Evolutionary conservation across 64 coral and sea anemone species (phyloP), one percentile per base, ranked within the genome.

Genomic region (Dendronephthya gigantea): DNA sequence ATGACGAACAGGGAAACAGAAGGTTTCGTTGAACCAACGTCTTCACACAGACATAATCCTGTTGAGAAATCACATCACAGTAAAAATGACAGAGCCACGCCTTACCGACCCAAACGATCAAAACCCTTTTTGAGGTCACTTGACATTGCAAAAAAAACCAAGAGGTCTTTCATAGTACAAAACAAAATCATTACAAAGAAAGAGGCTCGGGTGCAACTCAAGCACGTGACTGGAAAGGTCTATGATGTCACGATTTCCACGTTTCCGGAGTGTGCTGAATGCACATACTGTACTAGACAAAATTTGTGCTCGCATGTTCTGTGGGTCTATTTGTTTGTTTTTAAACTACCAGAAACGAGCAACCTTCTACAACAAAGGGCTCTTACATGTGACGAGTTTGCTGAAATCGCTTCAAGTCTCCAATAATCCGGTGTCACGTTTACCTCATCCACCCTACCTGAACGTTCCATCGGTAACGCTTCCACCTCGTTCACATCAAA

Each of bases 31-130:
- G 89, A 90, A 25, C 36, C 89, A 14, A 82, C 84, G 17, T 90
- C 89, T 22, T 90, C 89, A 22, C 89, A 90, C 49, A 76, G 69
- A 86, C 84, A 86, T 82, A 70, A 90, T 48, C 75, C 84, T 43
- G 33, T 65, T 38, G 66, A 49, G 23, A 49, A 36, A 85, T 34
- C 82, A 9, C 45, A 9, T 9, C 49, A 86, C 35, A 37, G 30
- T 86, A 85, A 40, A 9, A 90, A 90, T 31, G 45, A 58, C 68
- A 90, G 89, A 82, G 13, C 34, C 51, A 83, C 35, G 32, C 89
- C 89, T 28, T 90, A 86, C 58, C 47, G 83, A 17, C 82, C 84
- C 9, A 75, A 86, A 65, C 47, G 89, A 82, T 86, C 89, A 86
- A 85, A 84, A 27, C 25, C 89, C 36, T 90, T 90, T 15, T n/a